phyloP scores from a whole-genome alignment of 2,888 invertebrate species.

The Agonum fuliginosum region DNA sequence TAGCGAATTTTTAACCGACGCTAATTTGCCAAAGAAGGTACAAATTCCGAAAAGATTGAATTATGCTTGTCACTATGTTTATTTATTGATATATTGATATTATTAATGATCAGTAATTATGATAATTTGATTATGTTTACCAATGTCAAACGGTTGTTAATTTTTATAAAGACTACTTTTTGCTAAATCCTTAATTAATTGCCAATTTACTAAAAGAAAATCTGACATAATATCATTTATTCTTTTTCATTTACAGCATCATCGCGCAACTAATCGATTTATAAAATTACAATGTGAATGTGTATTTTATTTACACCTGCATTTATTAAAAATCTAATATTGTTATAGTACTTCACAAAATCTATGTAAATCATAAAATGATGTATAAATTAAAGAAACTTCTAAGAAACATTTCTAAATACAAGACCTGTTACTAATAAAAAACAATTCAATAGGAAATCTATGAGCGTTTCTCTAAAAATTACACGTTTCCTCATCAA shows the following conservation, averaged over 20 bases:
- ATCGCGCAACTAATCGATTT: too few relatives aligned
- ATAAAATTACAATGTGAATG: neutral
- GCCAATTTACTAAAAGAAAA: neutral
- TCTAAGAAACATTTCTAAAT: neutral
- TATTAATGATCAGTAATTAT: conserved; percentile 13
- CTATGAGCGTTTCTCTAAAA: conserved; percentile 7
- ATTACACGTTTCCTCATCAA: conserved; percentile 8
- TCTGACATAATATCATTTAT: neutral
- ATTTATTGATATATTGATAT: conserved; percentile 8
- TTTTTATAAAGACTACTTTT: neutral
- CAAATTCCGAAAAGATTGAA: neutral
- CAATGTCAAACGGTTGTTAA: conserved; percentile 22
- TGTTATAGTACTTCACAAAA: too few relatives aligned
- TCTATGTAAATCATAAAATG: too few relatives aligned
- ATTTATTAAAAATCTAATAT: too few relatives aligned
- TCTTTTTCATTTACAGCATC: neutral
- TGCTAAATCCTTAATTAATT: too few relatives aligned
- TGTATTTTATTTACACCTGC: too few relatives aligned
- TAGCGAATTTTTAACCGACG: neutral
- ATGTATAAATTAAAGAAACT: too few relatives aligned
- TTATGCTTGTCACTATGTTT: neutral
- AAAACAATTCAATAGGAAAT: neutral
- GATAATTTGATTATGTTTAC: conserved; percentile 18
- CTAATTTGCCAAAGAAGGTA: neutral
- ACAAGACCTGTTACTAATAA: too few relatives aligned